These are phyloP conservation scores for Nannobrachium achirus DNA, from an alignment of 2,113 vertebrate genomes.

Conservation along the genomic window DNA sequence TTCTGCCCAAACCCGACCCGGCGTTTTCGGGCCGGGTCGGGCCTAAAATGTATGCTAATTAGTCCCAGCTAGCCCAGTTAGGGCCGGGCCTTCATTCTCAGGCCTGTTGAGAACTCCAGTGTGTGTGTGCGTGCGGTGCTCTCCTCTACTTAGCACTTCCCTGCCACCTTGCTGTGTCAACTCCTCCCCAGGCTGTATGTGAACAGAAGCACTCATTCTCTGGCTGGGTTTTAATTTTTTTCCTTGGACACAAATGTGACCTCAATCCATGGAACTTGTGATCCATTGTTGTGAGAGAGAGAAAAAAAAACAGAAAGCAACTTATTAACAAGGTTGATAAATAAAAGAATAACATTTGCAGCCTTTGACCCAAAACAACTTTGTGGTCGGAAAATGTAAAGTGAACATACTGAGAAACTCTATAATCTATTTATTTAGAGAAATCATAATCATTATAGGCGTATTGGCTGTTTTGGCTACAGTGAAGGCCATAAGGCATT, in stretches of 20 bases:
- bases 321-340: neutral
- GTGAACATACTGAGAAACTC: neutral
- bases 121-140: no score
- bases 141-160: neutral
- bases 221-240: neutral
- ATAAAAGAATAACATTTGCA: neutral
- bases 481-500: no score
- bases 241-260: neutral
- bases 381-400: neutral
- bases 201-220: neutral
- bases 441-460: no score
- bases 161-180: neutral
- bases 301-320: neutral
- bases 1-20: no score
- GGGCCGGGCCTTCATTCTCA: no score
- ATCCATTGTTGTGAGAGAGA: neutral
- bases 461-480: no score
- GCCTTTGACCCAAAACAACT: neutral
- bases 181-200: neutral
- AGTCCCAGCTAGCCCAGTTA: no score
- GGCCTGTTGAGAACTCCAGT: no score
- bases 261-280: neutral
- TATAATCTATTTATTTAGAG: no score
- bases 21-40: no score
- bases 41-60: no score